A percentile compares a stretch with the other conserved stretches of the same genome.
phyloP scores from a whole-genome alignment of 1,140 invertebrate species.

The Probaryconus sp. region DNA sequence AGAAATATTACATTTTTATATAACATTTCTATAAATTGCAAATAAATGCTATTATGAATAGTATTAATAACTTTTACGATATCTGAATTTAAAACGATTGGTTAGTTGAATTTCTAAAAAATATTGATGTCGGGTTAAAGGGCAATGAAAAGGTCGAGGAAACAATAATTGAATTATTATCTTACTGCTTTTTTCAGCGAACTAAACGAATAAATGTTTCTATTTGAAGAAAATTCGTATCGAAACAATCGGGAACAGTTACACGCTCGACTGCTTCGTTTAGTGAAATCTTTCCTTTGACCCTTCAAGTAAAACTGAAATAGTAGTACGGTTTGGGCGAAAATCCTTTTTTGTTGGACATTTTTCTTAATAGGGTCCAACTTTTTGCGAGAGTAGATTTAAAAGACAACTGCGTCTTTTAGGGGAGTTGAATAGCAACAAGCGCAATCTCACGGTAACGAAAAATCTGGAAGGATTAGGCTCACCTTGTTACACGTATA shows the following conservation, averaged over 20 bases:
- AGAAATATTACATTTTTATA: too few relatives aligned
- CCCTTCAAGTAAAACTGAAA: not conserved
- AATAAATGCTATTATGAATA: too few relatives aligned
- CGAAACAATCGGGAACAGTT: constrained; percentile 32
- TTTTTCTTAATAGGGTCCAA: constrained; percentile 32
- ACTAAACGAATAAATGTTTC: constrained; percentile 16
- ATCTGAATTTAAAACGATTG: too few relatives aligned
- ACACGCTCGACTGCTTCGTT: constrained; percentile 19
- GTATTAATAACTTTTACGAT: too few relatives aligned
- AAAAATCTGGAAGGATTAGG: constrained; percentile 42
- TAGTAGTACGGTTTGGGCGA: not conserved
- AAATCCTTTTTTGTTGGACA: constrained; percentile 29
- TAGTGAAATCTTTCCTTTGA: constrained; percentile 4
- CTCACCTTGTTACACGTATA: constrained; percentile 19
- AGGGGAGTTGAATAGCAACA: constrained; percentile 22
- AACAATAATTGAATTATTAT: constrained; percentile 27
- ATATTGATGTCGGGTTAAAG: not conserved
- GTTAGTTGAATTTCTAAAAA: constrained; percentile 11
- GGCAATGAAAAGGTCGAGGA: not conserved
- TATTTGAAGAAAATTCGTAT: constrained; percentile 25
- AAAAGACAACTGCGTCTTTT: not conserved
- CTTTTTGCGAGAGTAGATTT: too few relatives aligned
- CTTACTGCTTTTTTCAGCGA: not conserved
- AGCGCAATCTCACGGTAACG: constrained; percentile 33
- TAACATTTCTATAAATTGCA: too few relatives aligned